Conservation (phyloP, 2,888 invertebrate species). For the Orthosia cruda region DNA sequence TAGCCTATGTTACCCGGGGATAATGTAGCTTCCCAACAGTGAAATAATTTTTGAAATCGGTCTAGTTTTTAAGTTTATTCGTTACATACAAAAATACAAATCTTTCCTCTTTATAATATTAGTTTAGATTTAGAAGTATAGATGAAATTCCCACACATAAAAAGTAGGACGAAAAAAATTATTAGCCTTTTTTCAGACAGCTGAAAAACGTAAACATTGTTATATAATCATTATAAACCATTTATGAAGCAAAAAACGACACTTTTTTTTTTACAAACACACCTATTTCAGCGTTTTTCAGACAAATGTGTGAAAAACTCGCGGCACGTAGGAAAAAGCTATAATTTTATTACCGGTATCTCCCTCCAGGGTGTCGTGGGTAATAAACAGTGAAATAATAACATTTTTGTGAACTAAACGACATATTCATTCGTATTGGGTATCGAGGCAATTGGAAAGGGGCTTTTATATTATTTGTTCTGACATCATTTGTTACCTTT, state of each 20-base stretch:
- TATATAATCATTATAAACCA: not conserved
- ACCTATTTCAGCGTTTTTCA: conserved; percentile 5
- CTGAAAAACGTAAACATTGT: no score
- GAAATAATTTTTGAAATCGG: no score
- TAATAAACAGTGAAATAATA: conserved; percentile 53
- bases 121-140: no score
- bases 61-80: no score
- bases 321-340: conserved; percentile 59
- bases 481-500: conserved; percentile 26
- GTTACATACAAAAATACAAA: no score
- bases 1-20: no score
- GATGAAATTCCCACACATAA: no score
- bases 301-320: conserved; percentile 30
- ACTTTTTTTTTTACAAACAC: conserved; percentile 4
- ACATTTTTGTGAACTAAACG: conserved; percentile 39
- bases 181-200: not conserved
- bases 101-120: no score
- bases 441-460: conserved; percentile 12
- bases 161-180: no score
- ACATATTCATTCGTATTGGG: conserved; percentile 37
- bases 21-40: no score
- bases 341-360: conserved; percentile 61
- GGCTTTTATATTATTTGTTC: conserved; percentile 30
- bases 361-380: conserved; percentile 63
- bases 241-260: not conserved